Evolutionary conservation across 1,140 invertebrate genomes (phyloP), one percentile per base, ranked within the genome.

Genomic region (Tenebrio molitor): DNA sequence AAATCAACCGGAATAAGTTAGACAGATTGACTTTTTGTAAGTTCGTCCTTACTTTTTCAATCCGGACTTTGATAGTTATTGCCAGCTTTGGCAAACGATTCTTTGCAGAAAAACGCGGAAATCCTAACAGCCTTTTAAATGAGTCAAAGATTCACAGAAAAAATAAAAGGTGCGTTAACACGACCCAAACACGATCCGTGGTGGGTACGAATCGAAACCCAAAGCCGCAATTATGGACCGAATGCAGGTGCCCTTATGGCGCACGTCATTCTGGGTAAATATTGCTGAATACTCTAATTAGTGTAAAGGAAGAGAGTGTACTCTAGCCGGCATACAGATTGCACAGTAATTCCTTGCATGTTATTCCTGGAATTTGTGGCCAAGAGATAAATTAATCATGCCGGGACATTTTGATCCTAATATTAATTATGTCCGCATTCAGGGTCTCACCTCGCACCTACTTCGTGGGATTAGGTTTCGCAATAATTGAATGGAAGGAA

Each of bases 341-440:
- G 50, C 50, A 29, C 21, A n/a, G 50, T 58, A 58, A 58, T 58
- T 29, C 50, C 50, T 58, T 58, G 19, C 19, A 29, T 42, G 34
- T 66, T 66, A 44, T 66, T 29, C 34, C 16, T 29, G 69, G 44
- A 65, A 65, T 71, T 63, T 63, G 42, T 39, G 62, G 36, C 17
- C 17, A 36, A 65, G 42, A 66, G 69, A 63, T 71, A 71, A 71
- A 71, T 71, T 71, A 71, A 65, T 71, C 58, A 71, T 71, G 39
- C 36, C 25, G 21, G 58, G 69, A 71, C 69, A 65, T 50, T 50
- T 71, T 71, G 62, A 71, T 71, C 69, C 69, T 44, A 44, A 58
- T 71, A 63, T 71, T 71, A 71, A 71, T 71, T 71, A 71, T 71
- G 62, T 63, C 29, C 42, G 62, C 53, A 71, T 71, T 65, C 62